Evolutionary conservation across 53 echinoderm and acorn worm genomes (phyloP).

Genomic region (Paelopatides confundens): DNA sequence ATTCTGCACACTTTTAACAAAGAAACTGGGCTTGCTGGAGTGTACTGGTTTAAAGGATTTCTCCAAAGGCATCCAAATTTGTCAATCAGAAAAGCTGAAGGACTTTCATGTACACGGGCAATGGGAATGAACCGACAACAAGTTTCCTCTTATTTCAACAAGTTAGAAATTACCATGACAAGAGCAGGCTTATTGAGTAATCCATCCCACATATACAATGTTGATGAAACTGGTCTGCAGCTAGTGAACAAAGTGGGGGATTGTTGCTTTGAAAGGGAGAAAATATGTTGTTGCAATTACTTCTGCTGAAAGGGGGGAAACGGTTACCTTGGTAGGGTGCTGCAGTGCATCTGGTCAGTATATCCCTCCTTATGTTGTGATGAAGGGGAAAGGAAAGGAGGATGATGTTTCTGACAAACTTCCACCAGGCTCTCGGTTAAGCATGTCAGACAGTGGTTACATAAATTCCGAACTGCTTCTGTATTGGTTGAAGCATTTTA

Average conservation of each 20-base stretch:
- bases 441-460: constrained; percentile 62
- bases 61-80: constrained; percentile 50
- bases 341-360: constrained; percentile 41
- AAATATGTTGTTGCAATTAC: constrained; percentile 36
- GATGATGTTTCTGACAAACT: constrained; percentile 40
- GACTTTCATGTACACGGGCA: constrained; percentile 46
- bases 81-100: constrained; percentile 55
- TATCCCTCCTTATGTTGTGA: constrained; percentile 51
- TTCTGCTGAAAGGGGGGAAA: constrained; percentile 54
- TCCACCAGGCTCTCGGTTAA: constrained; percentile 46
- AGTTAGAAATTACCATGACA: constrained; percentile 38
- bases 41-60: no score
- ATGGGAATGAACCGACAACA: constrained; percentile 50
- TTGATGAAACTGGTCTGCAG: constrained; percentile 56
- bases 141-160: constrained; percentile 29
- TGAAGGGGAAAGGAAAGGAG: constrained; percentile 57
- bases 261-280: constrained; percentile 61
- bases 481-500: constrained; percentile 59
- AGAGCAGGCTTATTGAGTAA: constrained; percentile 29
- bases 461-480: constrained; percentile 61
- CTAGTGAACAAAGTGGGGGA: constrained; percentile 39
- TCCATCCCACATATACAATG: constrained; percentile 51
- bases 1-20: no score
- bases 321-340: constrained; percentile 47
- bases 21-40: no score